phyloP scores from a whole-genome alignment of 2,797 vertebrate species.

The Hemibagrus guttatus region DNA sequence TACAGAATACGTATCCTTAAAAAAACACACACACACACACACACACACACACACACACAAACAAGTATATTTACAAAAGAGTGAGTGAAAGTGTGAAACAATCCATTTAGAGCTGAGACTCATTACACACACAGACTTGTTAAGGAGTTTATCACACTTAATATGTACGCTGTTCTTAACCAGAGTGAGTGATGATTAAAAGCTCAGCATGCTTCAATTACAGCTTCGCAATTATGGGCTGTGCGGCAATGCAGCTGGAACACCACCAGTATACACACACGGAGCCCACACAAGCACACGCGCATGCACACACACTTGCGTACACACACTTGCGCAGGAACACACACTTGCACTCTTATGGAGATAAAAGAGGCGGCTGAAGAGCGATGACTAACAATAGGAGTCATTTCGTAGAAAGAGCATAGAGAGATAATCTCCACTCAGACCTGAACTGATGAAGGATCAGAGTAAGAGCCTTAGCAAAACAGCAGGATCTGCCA shows the following conservation, averaged over 20 bases:
- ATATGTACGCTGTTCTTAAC: constrained; percentile 68
- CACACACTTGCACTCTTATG: background rate
- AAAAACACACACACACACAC: constrained; percentile 3
- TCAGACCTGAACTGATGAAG: constrained; percentile 48
- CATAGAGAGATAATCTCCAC: constrained; percentile 50
- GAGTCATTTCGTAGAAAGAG: constrained; percentile 41
- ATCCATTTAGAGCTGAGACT: constrained; percentile 44
- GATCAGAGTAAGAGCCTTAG: constrained; percentile 50
- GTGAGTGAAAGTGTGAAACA: constrained; percentile 16
- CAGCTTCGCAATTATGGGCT: constrained; percentile 59
- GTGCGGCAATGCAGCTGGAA: constrained; percentile 44
- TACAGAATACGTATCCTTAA: constrained; percentile 62
- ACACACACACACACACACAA: background rate
- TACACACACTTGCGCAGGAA: background rate
- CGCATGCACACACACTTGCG: background rate
- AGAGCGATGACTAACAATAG: constrained; percentile 38
- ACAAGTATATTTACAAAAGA: background rate
- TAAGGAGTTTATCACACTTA: constrained; percentile 70
- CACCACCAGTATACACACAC: constrained; percentile 12
- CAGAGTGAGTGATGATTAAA: constrained; percentile 71
- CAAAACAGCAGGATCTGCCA: constrained; percentile 36
- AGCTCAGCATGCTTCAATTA: constrained; percentile 72
- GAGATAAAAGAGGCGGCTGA: constrained; percentile 28
- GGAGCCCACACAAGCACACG: background rate
- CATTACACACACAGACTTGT: constrained; percentile 63